Conservation (phyloP, 2,797 vertebrate species). For the Tinamus major region DNA sequence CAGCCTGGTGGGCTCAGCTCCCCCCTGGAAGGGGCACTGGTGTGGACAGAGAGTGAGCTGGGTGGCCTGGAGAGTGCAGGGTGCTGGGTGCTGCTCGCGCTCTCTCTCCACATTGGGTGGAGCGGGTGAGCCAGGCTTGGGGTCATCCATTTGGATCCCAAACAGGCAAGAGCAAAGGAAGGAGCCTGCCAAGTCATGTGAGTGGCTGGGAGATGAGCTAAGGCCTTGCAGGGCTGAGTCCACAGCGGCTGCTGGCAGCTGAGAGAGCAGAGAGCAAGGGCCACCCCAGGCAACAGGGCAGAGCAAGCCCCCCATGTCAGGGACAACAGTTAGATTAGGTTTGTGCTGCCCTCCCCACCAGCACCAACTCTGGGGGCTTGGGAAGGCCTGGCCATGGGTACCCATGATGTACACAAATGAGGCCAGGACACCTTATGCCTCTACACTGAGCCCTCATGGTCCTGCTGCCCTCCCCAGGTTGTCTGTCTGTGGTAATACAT, state of each 20-base stretch:
- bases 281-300: neutral
- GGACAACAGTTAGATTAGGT: fast-evolving
- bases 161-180: neutral
- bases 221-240: neutral
- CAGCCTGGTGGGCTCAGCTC: neutral
- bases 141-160: neutral
- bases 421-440: neutral
- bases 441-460: fast-evolving
- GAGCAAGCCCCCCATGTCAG: neutral
- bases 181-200: neutral
- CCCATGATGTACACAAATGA: neutral
- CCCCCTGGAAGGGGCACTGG: neutral
- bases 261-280: neutral
- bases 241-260: neutral
- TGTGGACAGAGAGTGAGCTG: neutral
- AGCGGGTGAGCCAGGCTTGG: neutral
- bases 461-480: neutral
- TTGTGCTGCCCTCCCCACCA: neutral
- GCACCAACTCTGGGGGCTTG: fast-evolving
- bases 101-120: neutral
- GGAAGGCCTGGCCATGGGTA: neutral
- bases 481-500: too few relatives aligned
- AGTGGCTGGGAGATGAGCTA: neutral
- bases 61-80: fast-evolving
- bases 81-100: fast-evolving